These are phyloP conservation scores for Tangara arthus DNA, from an alignment of 2,797 vertebrate species.

Conservation along the genomic window DNA sequence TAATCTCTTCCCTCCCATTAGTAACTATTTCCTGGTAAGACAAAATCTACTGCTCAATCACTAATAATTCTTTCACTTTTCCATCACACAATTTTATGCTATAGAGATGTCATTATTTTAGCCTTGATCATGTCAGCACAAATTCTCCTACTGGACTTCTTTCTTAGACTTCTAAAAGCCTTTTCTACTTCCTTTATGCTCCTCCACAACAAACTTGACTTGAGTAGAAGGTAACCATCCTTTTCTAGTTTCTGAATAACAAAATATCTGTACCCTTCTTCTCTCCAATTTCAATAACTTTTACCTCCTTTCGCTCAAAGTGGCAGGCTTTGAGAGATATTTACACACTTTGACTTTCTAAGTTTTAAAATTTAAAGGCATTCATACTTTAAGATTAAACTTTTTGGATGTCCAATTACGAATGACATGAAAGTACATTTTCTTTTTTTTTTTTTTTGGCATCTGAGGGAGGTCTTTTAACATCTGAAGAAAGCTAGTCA, in stretches of 20 bases:
- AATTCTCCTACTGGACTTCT: not conserved
- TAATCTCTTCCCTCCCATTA: not conserved
- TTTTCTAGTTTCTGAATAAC: not conserved
- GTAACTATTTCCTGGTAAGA: not conserved
- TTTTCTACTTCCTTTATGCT: not conserved
- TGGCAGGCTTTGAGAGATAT: not conserved
- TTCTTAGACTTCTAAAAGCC: not conserved
- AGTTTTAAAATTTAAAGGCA: not conserved
- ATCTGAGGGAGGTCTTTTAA: not conserved
- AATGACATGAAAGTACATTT: not conserved
- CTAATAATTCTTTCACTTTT: not conserved
- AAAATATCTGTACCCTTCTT: not conserved
- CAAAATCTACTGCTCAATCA: not conserved
- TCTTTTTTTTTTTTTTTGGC: not conserved
- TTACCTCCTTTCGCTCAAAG: not conserved
- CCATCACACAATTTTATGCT: not conserved
- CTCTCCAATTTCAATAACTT: not conserved
- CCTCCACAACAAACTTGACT: not conserved
- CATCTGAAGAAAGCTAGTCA: not conserved
- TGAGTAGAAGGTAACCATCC: not conserved
- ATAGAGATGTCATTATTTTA: not conserved
- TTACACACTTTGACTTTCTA: not conserved
- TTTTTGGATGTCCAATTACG: not conserved
- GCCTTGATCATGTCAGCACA: not conserved
- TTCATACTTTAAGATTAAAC: not conserved